Evolutionary conservation across 1,140 invertebrate genomes (phyloP).

Genomic region (Eupristina koningsbergeri): DNA sequence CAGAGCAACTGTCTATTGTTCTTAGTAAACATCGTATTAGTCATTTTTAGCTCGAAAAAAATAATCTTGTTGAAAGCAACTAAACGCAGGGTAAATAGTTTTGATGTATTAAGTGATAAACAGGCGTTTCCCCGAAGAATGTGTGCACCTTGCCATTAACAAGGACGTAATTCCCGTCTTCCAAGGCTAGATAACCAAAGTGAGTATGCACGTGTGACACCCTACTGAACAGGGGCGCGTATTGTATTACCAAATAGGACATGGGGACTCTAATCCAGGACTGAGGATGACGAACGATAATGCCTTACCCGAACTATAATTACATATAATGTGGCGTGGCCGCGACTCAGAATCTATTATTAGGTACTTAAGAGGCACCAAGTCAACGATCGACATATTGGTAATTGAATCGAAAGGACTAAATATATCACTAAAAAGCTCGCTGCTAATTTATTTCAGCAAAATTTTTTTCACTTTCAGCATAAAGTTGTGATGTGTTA

Average conservation of each 20-base stretch:
- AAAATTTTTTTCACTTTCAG: background rate
- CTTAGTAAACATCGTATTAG: no score
- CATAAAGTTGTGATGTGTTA: background rate
- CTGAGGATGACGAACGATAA: background rate
- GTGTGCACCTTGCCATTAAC: no score
- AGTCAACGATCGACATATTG: conserved; percentile 23
- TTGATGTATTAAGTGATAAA: no score
- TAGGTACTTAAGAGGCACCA: conserved; percentile 10
- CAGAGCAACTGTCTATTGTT: no score
- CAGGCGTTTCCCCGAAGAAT: no score
- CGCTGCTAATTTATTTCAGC: conserved; percentile 15
- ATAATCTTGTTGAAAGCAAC: no score
- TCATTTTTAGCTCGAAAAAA: no score
- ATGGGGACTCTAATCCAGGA: background rate
- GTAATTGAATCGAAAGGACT: conserved; percentile 15
- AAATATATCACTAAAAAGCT: background rate
- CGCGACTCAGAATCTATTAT: background rate
- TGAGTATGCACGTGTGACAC: background rate
- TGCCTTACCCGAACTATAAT: background rate
- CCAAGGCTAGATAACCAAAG: background rate
- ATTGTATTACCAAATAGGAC: background rate
- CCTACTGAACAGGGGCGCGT: no score
- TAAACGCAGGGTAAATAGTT: no score
- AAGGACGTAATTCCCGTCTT: no score
- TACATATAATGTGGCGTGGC: background rate